Conservation (phyloP, 2,888 invertebrate genomes). For the Cylloceria caligata region DNA sequence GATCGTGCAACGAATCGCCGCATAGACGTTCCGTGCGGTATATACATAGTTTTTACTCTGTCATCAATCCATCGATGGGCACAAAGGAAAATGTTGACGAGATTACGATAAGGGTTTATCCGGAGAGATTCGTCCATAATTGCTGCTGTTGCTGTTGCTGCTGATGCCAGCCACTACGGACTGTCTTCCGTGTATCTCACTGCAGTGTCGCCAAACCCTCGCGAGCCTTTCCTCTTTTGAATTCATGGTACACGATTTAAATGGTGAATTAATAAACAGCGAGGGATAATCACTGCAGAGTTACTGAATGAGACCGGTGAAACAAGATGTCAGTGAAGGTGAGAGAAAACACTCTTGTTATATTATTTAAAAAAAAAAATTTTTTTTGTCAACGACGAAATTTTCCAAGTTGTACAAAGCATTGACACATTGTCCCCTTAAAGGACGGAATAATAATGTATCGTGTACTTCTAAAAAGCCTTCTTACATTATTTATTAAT, state of each 20-base stretch:
- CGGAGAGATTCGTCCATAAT: not conserved
- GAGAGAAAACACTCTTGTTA: slow-evolving; percentile 62
- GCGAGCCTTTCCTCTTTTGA: slow-evolving; percentile 3
- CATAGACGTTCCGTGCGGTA: slow-evolving; percentile 1
- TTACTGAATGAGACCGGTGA: slow-evolving; percentile 72
- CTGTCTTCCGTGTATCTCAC: not conserved
- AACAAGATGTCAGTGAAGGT: slow-evolving; percentile 83
- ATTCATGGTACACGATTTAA: slow-evolving; percentile 5
- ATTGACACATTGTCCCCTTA: slow-evolving; percentile 10
- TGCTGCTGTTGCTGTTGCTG: not conserved
- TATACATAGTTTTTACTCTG: not conserved
- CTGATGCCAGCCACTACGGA: not conserved
- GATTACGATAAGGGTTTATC: slow-evolving; percentile 25
- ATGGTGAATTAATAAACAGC: slow-evolving; percentile 74
- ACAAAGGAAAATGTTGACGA: slow-evolving; percentile 46
- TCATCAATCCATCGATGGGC: slow-evolving; percentile 35
- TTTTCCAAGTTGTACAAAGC: not conserved
- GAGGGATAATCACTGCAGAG: slow-evolving; percentile 70
- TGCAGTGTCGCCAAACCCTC: not conserved
- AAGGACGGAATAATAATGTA: not conserved
- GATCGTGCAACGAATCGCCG: slow-evolving; percentile 11
- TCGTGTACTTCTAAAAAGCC: too few relatives aligned
- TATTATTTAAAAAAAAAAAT: not conserved
- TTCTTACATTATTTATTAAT: not conserved
- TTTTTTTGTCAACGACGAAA: not conserved